Evolutionary conservation across 2,797 vertebrate species (phyloP).

Genomic region (Alauda arvensis): DNA sequence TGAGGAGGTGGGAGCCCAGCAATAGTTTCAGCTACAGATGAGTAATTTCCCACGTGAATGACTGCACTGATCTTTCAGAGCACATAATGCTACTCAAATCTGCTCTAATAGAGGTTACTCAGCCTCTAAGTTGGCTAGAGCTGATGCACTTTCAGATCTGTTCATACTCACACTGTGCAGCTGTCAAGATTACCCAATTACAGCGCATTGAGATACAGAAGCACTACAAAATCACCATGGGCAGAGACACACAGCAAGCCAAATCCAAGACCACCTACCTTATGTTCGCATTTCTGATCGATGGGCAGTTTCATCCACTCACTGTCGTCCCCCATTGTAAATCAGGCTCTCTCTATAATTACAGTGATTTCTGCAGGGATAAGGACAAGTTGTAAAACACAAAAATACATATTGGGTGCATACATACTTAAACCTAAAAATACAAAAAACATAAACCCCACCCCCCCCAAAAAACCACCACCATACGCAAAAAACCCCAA

Average conservation of each 20-base stretch:
- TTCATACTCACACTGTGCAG: accelerated
- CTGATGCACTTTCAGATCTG: neutral
- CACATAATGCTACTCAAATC: neutral
- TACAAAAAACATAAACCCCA: neutral
- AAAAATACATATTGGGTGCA: neutral
- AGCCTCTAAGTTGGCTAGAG: neutral
- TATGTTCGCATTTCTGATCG: constrained; percentile 98
- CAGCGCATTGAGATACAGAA: neutral
- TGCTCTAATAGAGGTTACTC: neutral
- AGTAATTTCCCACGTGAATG: neutral
- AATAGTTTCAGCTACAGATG: neutral
- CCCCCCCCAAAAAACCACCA: neutral
- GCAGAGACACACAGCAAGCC: neutral
- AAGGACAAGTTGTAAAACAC: neutral
- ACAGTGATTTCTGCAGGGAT: constrained; percentile 51
- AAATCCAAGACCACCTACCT: constrained; percentile 75
- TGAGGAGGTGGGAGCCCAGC: neutral
- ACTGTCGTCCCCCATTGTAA: constrained; percentile 93
- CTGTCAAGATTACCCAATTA: neutral
- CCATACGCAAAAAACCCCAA: neutral
- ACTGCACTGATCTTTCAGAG: neutral
- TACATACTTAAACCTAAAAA: neutral
- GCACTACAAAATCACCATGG: neutral
- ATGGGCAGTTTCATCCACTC: constrained; percentile 97
- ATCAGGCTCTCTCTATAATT: constrained; percentile 49